Evolutionary conservation across 2,113 vertebrate genomes (phyloP).

Genomic region (Melospiza georgiana): DNA sequence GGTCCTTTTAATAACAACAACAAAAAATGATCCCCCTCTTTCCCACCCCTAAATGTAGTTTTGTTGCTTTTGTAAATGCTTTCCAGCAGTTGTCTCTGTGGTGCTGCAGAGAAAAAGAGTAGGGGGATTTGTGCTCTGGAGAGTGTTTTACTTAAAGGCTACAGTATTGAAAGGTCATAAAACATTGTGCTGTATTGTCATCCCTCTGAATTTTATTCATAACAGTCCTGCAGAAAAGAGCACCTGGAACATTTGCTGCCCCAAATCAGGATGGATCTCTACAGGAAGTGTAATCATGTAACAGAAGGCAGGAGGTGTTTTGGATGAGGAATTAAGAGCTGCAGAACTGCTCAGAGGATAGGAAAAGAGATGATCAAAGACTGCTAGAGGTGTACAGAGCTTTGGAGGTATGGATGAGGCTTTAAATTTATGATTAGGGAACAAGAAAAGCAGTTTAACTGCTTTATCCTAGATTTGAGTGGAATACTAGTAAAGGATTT

Average conservation of each 20-base stretch:
- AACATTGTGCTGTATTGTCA: neutral
- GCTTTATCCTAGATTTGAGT: neutral
- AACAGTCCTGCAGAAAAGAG: neutral
- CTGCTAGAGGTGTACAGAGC: neutral
- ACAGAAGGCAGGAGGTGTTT: neutral
- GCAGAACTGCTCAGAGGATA: neutral
- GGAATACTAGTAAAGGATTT: neutral
- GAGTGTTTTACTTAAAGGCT: neutral
- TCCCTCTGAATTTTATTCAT: neutral
- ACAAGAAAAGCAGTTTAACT: neutral
- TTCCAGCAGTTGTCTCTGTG: neutral
- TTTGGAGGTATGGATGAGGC: neutral
- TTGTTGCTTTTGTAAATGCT: neutral
- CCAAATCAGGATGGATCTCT: neutral
- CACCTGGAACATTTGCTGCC: accelerated
- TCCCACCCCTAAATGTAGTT: neutral
- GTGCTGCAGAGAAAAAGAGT: neutral
- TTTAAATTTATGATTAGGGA: neutral
- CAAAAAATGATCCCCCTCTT: neutral
- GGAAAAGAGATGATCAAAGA: neutral
- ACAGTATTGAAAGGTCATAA: neutral
- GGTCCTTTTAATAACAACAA: neutral
- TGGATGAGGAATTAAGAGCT: neutral
- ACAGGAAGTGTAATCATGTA: neutral
- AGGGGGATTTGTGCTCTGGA: neutral